These are phyloP conservation scores for Drosophila ustulata DNA, from an alignment of 2,888 invertebrate species.

Conservation along the genomic window DNA sequence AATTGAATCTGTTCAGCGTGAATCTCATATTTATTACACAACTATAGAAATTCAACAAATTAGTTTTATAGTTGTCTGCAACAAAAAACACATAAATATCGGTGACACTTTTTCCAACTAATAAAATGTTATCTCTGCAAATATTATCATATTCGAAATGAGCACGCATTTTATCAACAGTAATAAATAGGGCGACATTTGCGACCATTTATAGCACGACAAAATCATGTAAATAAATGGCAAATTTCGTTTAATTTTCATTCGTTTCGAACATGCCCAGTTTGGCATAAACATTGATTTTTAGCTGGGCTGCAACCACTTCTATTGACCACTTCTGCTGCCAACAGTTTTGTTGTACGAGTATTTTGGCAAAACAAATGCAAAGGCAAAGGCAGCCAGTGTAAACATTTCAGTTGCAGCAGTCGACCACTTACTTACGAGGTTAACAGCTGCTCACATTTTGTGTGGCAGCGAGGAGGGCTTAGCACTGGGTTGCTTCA, in stretches of 20 bases:
- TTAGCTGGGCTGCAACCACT: slow-evolving; percentile 2
- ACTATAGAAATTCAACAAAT: not conserved
- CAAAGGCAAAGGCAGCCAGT: slow-evolving; percentile 35
- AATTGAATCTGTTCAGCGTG: not conserved
- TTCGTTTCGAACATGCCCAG: not conserved
- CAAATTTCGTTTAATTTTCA: not conserved
- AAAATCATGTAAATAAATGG: not conserved
- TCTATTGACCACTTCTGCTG: slow-evolving; percentile 20
- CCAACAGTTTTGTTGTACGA: not conserved
- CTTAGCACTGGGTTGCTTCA: slow-evolving; percentile 32
- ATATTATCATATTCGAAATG: not conserved
- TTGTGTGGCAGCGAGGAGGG: slow-evolving; percentile 32
- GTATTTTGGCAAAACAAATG: slow-evolving; percentile 33
- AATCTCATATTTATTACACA: not conserved
- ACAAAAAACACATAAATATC: not conserved
- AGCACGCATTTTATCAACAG: not conserved
- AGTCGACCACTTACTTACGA: slow-evolving; percentile 41
- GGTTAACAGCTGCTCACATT: slow-evolving; percentile 46
- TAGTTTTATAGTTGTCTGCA: not conserved
- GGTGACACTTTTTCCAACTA: not conserved
- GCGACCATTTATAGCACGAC: not conserved
- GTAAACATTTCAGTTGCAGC: slow-evolving; percentile 58
- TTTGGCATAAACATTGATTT: not conserved
- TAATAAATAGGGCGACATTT: not conserved
- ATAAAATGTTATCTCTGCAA: not conserved